Percentiles rank a stretch among this genome's conserved stretches.
phyloP scores from a whole-genome alignment of 2,113 vertebrate species.

The Onychostruthus taczanowskii region DNA sequence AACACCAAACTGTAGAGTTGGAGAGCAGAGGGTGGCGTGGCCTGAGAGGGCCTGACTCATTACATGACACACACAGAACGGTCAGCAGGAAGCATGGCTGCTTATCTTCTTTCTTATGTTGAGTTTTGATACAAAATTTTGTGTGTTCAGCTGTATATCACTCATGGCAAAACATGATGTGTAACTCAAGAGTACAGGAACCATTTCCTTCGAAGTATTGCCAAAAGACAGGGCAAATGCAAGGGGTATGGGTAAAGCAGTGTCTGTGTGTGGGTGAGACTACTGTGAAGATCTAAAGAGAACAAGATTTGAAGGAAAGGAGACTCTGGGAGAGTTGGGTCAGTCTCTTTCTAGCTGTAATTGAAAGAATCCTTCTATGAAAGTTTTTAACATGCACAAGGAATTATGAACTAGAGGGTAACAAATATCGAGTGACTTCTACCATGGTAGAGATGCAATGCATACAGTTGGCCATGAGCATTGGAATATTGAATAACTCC shows the following conservation, averaged over 20 bases:
- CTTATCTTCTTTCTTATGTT: neutral
- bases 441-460: rapidly evolving
- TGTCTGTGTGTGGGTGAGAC: neutral
- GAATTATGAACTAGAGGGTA: neutral
- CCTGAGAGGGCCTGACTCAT: neutral
- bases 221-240: neutral
- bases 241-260: neutral
- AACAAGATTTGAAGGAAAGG: neutral
- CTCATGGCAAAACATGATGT: rapidly evolving
- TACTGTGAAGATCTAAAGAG: neutral
- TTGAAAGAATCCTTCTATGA: neutral
- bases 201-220: neutral
- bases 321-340: neutral
- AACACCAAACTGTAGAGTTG: neutral
- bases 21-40: neutral
- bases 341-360: neutral
- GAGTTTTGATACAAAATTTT: neutral
- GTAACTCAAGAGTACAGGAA: neutral
- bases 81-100: neutral
- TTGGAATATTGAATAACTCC: neutral
- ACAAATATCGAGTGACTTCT: neutral
- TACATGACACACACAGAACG: neutral
- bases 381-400: neutral
- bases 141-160: rapidly evolving
- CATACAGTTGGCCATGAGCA: neutral